Conservation (phyloP, 2,797 vertebrate species). For the Liparis tanakae region DNA sequence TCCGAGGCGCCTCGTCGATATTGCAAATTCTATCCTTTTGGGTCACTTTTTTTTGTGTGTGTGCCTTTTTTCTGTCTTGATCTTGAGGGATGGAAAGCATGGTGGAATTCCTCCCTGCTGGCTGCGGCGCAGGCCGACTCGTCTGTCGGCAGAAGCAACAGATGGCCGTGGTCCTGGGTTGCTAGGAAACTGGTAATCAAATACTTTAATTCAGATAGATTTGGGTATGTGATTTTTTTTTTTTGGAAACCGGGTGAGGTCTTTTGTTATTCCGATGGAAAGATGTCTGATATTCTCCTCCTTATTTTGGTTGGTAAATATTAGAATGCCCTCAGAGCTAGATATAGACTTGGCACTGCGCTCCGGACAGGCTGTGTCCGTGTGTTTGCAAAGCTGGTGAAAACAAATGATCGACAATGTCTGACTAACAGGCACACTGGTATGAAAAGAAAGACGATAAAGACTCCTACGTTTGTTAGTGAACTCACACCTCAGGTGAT, state of each 20-base stretch:
- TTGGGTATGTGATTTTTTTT: conserved; percentile 77
- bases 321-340: conserved; percentile 47
- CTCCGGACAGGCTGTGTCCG: conserved; percentile 33
- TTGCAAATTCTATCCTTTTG: conserved; percentile 43
- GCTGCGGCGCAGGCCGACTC: conserved; percentile 61
- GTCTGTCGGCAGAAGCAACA: conserved; percentile 82
- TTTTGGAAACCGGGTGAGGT: conserved; percentile 70
- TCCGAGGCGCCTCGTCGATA: conserved; percentile 53
- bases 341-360: conserved; percentile 43
- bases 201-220: conserved; percentile 82
- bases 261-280: conserved; percentile 70
- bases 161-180: conserved; percentile 84
- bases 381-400: conserved; percentile 32
- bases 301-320: conserved; percentile 64
- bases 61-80: conserved; percentile 36
- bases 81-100: conserved; percentile 60
- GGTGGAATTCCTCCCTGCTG: conserved; percentile 83
- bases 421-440: conserved; percentile 14
- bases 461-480: conserved; percentile 15
- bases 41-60: conserved; percentile 30
- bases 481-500: neutral
- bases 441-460: conserved; percentile 17
- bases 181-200: conserved; percentile 88
- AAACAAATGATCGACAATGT: conserved; percentile 35
- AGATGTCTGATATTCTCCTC: conserved; percentile 61